phyloP scores from a whole-genome alignment of 2,113 vertebrate species.

The Pseudorectes ferrugineus region DNA sequence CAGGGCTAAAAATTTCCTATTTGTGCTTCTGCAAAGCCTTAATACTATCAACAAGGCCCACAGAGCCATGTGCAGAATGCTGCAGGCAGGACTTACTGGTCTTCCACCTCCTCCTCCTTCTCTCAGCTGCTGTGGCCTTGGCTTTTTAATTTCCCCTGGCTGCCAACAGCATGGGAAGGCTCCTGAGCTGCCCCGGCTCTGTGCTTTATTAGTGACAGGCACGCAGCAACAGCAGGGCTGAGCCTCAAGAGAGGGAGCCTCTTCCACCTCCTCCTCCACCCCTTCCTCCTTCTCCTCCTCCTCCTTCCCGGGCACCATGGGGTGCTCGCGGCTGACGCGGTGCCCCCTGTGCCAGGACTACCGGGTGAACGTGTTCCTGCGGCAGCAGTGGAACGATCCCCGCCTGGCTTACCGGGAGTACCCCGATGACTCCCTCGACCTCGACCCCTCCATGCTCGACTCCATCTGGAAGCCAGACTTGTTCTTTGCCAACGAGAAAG shows the following conservation, averaged over 20 bases:
- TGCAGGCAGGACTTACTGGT: not conserved
- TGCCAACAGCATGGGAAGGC: not conserved
- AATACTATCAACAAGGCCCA: not conserved
- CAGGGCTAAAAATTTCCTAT: not conserved
- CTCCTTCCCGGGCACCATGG: rapidly evolving
- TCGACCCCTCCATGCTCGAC: conserved; percentile 92
- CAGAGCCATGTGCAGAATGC: not conserved
- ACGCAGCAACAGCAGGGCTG: not conserved
- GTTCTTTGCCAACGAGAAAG: conserved; percentile 94
- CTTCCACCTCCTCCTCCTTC: not conserved
- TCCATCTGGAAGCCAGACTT: conserved; percentile 95
- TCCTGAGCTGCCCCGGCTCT: not conserved
- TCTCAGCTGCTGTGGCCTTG: not conserved
- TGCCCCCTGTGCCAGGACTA: conserved; percentile 78
- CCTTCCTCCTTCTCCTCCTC: not conserved
- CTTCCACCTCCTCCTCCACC: not conserved
- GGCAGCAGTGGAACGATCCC: conserved; percentile 93
- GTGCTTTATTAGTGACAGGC: not conserved
- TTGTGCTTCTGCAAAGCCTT: not conserved
- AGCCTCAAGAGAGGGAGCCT: rapidly evolving
- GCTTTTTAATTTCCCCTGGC: not conserved
- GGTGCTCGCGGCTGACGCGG: rapidly evolving
- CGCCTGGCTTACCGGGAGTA: conserved; percentile 89
- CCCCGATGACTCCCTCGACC: conserved; percentile 87
- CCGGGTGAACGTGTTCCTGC: conserved; percentile 88